Conservation (phyloP, 2,888 invertebrate species). For the Spodoptera picta region DNA sequence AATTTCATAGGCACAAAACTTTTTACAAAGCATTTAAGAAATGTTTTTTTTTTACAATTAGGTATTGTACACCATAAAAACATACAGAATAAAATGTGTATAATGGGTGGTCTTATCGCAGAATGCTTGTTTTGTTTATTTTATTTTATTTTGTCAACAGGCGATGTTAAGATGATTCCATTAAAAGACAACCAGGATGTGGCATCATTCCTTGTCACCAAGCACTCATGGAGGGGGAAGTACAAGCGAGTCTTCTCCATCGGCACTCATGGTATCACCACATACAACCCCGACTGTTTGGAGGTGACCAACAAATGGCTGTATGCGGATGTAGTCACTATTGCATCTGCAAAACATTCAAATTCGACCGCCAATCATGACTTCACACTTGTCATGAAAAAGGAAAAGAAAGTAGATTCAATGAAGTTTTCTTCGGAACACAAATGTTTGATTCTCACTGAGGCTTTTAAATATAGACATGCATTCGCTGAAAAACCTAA, state of each 20-base stretch:
- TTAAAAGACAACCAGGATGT: constrained; percentile 98
- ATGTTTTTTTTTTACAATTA: too few relatives aligned
- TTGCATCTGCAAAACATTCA: constrained; percentile 89
- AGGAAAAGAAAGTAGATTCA: constrained; percentile 96
- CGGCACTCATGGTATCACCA: constrained; percentile 98
- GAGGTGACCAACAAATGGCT: constrained; percentile 96
- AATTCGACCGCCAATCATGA: constrained; percentile 90
- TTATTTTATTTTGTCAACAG: constrained; percentile 60
- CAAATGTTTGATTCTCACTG: constrained; percentile 96
- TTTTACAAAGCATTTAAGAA: too few relatives aligned
- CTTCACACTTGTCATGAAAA: constrained; percentile 95
- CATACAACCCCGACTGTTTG: constrained; percentile 94
- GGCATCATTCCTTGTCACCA: constrained; percentile 98
- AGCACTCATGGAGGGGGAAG: constrained; percentile 99
- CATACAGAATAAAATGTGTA: too few relatives aligned
- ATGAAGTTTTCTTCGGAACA: constrained; percentile 99
- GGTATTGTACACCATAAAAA: too few relatives aligned
- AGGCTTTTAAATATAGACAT: constrained; percentile 94
- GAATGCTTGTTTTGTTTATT: too few relatives aligned
- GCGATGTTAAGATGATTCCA: constrained; percentile 92
- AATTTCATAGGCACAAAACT: too few relatives aligned
- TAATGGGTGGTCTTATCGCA: too few relatives aligned
- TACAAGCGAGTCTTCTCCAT: constrained; percentile 99
- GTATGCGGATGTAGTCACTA: constrained; percentile 93
- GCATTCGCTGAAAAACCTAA: constrained; percentile 94